Percentiles rank a stretch among this genome's conserved stretches.
These are phyloP conservation scores for Sinella curviseta DNA, from an alignment of 1,140 invertebrate genomes.

Conservation along the genomic window DNA sequence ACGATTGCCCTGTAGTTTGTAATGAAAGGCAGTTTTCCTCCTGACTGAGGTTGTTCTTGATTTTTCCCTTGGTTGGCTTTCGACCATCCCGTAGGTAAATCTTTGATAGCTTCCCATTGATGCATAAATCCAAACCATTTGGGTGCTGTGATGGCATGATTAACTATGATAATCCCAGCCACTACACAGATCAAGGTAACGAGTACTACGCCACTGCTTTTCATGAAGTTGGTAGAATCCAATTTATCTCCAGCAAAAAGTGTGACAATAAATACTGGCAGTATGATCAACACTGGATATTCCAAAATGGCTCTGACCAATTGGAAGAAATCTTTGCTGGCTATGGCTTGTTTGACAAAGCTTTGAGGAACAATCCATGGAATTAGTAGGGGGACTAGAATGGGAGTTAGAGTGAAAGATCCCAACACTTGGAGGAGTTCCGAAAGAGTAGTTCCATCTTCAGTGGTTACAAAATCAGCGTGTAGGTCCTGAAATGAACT, in stretches of 20 bases:
- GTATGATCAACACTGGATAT: slow-evolving; percentile 36
- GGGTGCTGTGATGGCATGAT: slow-evolving; percentile 39
- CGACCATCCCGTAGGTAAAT: slow-evolving; percentile 26
- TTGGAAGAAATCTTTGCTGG: neutral
- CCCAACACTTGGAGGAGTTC: slow-evolving; percentile 40
- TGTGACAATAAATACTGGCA: slow-evolving; percentile 35
- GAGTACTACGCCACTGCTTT: neutral
- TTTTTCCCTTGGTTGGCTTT: neutral
- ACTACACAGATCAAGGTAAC: slow-evolving; percentile 9
- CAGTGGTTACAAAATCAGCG: slow-evolving; percentile 40
- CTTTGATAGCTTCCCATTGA: slow-evolving; percentile 29
- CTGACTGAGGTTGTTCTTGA: slow-evolving; percentile 4
- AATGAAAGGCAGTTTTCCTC: slow-evolving; percentile 57
- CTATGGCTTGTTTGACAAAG: slow-evolving; percentile 23
- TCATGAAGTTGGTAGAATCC: neutral
- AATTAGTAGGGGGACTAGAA: slow-evolving; percentile 35
- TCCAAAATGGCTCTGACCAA: slow-evolving; percentile 40
- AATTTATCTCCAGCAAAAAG: slow-evolving; percentile 27
- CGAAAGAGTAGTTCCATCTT: slow-evolving; percentile 35
- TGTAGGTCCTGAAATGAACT: slow-evolving; percentile 15
- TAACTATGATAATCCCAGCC: slow-evolving; percentile 35
- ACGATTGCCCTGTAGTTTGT: slow-evolving; percentile 69
- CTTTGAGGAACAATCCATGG: slow-evolving; percentile 42
- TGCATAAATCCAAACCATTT: slow-evolving; percentile 29
- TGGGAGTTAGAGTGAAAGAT: slow-evolving; percentile 37